Conservation (phyloP, 1,140 invertebrate species). For the Chrysomallon squamiferum region DNA sequence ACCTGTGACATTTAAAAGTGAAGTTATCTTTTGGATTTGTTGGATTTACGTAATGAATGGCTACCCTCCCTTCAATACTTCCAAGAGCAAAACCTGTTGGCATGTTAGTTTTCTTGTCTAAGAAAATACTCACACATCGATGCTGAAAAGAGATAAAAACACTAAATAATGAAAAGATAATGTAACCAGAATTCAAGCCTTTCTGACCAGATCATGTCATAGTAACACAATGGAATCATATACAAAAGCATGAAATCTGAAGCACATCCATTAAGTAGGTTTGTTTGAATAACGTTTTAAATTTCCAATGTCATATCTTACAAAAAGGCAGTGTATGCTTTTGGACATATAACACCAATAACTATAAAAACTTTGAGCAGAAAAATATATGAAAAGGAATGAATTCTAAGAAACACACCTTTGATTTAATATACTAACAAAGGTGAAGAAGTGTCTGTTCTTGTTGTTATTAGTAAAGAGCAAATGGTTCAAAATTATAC, state of each 20-base stretch:
- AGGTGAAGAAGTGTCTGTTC: no score
- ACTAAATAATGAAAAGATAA: background rate
- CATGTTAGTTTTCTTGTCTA: slow-evolving; percentile 75
- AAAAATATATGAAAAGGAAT: no score
- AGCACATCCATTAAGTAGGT: no score
- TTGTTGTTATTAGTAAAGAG: no score
- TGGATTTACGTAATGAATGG: slow-evolving; percentile 94
- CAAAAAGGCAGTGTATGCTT: no score
- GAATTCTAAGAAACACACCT: no score
- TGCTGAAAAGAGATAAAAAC: slow-evolving; percentile 49
- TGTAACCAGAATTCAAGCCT: background rate
- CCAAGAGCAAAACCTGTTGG: slow-evolving; percentile 90
- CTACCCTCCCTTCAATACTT: slow-evolving; percentile 75
- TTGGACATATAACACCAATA: no score
- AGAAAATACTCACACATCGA: slow-evolving; percentile 92
- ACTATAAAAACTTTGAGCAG: no score
- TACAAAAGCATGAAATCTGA: background rate
- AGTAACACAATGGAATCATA: background rate
- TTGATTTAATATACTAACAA: no score
- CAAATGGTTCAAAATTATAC: no score
- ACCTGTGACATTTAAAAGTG: slow-evolving; percentile 99
- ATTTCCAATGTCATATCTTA: no score
- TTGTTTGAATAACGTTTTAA: no score
- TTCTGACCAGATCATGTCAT: background rate
- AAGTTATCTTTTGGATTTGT: slow-evolving; percentile 98